A percentile compares a stretch with the other conserved stretches of the same genome.
phyloP scores from a whole-genome alignment of 2,888 invertebrate genomes.

The Venusia cambrica region DNA sequence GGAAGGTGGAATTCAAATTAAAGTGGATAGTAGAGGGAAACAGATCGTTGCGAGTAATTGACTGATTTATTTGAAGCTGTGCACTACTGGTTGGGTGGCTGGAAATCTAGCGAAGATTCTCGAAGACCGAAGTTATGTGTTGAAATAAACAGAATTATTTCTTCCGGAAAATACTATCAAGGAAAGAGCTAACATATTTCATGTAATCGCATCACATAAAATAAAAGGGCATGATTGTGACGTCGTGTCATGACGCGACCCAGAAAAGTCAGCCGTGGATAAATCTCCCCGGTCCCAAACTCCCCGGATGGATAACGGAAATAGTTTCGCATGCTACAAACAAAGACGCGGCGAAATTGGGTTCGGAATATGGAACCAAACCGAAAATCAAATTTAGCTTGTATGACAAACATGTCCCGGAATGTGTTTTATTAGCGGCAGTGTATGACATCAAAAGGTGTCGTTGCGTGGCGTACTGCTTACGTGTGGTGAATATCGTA shows the following conservation, averaged over 20 bases:
- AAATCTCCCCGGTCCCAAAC: conserved; percentile 33
- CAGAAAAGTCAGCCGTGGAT: conserved; percentile 31
- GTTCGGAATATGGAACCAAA: conserved; percentile 54
- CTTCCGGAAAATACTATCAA: conserved; percentile 7
- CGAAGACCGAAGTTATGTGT: neutral
- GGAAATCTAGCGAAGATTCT: conserved; percentile 1
- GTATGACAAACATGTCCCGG: conserved; percentile 61
- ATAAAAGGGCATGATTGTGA: conserved; percentile 31
- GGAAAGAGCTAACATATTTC: conserved; percentile 19
- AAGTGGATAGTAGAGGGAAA: conserved; percentile 20
- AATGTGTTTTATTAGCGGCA: conserved; percentile 63
- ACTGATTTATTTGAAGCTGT: conserved; percentile 19
- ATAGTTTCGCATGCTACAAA: conserved; percentile 51
- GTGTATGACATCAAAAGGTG: conserved; percentile 64
- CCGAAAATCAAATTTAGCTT: conserved; percentile 60
- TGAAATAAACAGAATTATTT: conserved; percentile 1
- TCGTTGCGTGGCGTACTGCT: conserved; percentile 55
- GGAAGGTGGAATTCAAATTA: conserved; percentile 24
- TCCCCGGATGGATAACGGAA: conserved; percentile 38
- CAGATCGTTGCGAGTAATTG: conserved; percentile 19
- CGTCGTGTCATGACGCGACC: conserved; percentile 31
- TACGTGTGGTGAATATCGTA: conserved; percentile 70
- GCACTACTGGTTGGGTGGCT: conserved; percentile 10
- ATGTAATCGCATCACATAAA: conserved; percentile 32
- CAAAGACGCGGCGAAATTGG: conserved; percentile 51